Base-by-base conservation (phyloP, 2,797 vertebrate genomes). In the Onychomys leucogaster region DNA sequence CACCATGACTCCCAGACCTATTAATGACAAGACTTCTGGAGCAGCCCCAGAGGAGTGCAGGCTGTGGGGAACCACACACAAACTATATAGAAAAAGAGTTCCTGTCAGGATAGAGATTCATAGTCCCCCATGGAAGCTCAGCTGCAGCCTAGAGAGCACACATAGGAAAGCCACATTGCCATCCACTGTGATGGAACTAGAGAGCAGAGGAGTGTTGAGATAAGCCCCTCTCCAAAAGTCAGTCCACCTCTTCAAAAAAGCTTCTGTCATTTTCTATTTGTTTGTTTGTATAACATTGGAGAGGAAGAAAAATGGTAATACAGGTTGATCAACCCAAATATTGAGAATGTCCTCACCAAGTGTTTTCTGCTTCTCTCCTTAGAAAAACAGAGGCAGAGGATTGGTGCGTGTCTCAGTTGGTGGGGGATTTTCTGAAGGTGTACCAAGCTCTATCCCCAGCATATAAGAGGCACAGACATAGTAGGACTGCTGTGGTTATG, bases 141-240 rank as follows among this genome's bases (percentile, higher is more conserved):
- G 69, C 52, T 19, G 25, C 17, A 10, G 16, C 23, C 41, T 1
- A 0, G 6, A 13, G 4, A 55, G 10, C 16, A 41, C 25, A 43
- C 37, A 65, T 23, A 59, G 29, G 4, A 73, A 34, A 80, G 10
- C 34, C 4, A 6, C 0, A 3, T 2, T 32, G 71, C 21, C 0
- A 0, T 49, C n/a, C 41, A 6, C 27, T 4, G 7, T 10, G 19
- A 37, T 23, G 8, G 16, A 46, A 11, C 6, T 21, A 6, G 0
- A 0, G 8, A 41, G 5, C n/a, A 17, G 9, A 61, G 3, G n/a
- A 10, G 5, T 16, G 10, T 23, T 61, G n/a, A 59, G 75, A 49
- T 6, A 0, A 34, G 29, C 17, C 21, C 37, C 73, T 49, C 73
- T 43, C 29, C 17, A 27, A 34, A 7, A 25, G 43, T 83, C 37